phyloP scores from a whole-genome alignment of 1,140 invertebrate species.

The Carcinoscorpius rotundicauda region DNA sequence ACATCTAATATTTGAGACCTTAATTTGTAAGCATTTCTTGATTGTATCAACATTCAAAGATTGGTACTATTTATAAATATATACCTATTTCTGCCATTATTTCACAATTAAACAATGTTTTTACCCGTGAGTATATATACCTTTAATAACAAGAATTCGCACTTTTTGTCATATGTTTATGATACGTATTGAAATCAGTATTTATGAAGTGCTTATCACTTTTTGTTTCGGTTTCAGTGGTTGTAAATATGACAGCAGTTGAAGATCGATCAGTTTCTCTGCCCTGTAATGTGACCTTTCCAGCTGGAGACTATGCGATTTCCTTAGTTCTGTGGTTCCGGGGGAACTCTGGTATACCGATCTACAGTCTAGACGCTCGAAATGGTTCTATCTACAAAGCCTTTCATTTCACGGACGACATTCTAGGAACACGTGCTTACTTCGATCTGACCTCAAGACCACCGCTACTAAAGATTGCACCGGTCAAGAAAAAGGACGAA shows the following conservation, averaged over 20 bases:
- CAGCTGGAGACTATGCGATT: constrained; percentile 54
- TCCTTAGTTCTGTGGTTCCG: constrained; percentile 76
- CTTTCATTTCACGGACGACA: constrained; percentile 18
- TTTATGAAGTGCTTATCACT: no score
- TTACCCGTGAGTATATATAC: no score
- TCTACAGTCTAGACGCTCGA: constrained; percentile 47
- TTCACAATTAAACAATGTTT: no score
- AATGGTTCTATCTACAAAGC: constrained; percentile 16
- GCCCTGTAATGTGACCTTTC: constrained; percentile 62
- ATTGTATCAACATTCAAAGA: no score
- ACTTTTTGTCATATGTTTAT: no score
- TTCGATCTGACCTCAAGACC: constrained; percentile 20
- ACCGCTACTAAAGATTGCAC: constrained; percentile 18
- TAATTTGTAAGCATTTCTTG: no score
- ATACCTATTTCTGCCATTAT: no score
- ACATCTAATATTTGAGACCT: no score
- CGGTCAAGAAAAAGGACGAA: constrained; percentile 40
- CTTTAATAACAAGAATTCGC: no score
- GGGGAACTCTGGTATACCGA: constrained; percentile 46
- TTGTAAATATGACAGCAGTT: constrained; percentile 38
- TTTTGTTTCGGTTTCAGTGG: no score
- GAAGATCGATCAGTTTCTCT: constrained; percentile 58
- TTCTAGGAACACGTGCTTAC: constrained; percentile 16
- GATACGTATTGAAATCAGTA: no score
- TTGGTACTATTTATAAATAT: no score